Conservation (phyloP, 1,140 invertebrate genomes). For the Drosophila ogumai region DNA sequence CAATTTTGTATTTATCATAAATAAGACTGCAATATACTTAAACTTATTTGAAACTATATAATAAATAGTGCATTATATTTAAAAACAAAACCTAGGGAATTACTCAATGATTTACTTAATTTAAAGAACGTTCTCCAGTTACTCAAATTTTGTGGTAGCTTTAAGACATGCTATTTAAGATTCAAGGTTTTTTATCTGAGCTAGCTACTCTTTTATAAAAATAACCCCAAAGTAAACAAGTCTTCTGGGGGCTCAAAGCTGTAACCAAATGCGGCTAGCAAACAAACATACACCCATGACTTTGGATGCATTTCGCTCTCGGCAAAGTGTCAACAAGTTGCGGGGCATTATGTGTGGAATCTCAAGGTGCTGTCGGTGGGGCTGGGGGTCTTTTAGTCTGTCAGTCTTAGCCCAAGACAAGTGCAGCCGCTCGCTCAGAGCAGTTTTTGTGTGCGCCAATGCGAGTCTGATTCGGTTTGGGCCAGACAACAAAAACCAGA, state of each 20-base stretch:
- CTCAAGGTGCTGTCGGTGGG: slow-evolving; percentile 60
- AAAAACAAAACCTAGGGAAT: no score
- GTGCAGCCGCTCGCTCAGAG: slow-evolving; percentile 57
- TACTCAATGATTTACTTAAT: no score
- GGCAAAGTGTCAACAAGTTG: slow-evolving; percentile 50
- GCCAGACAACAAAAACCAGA: slow-evolving; percentile 15
- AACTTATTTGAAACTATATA: no score
- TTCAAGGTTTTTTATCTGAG: background rate
- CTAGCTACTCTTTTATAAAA: background rate
- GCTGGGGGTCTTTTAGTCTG: slow-evolving; percentile 8
- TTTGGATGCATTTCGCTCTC: slow-evolving; percentile 43
- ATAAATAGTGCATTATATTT: no score
- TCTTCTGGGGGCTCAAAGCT: background rate
- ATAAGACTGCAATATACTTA: background rate
- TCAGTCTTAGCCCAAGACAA: slow-evolving; percentile 64
- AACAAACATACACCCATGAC: slow-evolving; percentile 25
- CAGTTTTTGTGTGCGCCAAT: slow-evolving; percentile 13
- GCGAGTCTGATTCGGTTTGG: slow-evolving; percentile 2
- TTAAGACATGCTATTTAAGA: background rate
- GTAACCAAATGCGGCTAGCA: slow-evolving; percentile 1
- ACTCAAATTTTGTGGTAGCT: no score
- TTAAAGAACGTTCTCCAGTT: background rate
- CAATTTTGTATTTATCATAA: background rate
- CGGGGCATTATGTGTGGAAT: slow-evolving; percentile 49
- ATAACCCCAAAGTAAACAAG: slow-evolving; percentile 54